A percentile compares a stretch with the other conserved stretches of the same genome.
Evolutionary conservation across 1,140 invertebrate genomes (phyloP).

Genomic region (Nephotettix cincticeps): DNA sequence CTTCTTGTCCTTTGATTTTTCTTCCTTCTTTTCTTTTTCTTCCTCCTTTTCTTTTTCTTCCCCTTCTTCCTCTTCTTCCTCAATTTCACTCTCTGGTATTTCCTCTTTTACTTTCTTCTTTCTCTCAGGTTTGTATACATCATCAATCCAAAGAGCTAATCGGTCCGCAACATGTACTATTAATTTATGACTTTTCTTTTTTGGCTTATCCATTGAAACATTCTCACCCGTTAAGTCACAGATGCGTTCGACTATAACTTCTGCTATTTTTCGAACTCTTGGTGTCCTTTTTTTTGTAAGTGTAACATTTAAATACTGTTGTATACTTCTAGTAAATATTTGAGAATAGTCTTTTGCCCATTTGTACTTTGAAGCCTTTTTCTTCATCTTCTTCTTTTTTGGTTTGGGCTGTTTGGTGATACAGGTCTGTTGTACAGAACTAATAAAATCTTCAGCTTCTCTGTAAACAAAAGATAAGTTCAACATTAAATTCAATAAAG

Average conservation of each 20-base stretch:
- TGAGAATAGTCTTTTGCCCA: conserved; percentile 29
- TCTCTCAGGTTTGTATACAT: not conserved
- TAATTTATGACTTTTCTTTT: conserved; percentile 26
- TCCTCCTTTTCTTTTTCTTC: not conserved
- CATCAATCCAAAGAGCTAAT: conserved; percentile 30
- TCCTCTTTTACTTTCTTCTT: conserved; percentile 1
- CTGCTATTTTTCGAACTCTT: conserved; percentile 25
- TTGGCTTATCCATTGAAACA: conserved; percentile 21
- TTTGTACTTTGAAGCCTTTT: not conserved
- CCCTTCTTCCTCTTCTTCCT: not conserved
- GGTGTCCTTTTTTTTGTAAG: conserved; percentile 23
- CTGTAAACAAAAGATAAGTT: conserved; percentile 15
- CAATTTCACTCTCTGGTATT: not conserved
- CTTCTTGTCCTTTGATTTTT: not conserved
- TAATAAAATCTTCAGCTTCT: conserved; percentile 31
- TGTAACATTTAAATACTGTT: conserved; percentile 27
- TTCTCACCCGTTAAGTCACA: conserved; percentile 28
- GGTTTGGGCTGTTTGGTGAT: not conserved
- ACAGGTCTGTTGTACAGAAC: conserved; percentile 2
- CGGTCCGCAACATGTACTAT: conserved; percentile 28
- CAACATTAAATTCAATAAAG: no score
- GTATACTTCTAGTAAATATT: conserved; percentile 28
- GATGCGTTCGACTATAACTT: conserved; percentile 20
- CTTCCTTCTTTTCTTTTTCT: not conserved
- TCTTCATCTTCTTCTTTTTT: not conserved